Evolutionary conservation across 1,140 invertebrate species (phyloP).

Genomic region (Drosophila fuyamai): DNA sequence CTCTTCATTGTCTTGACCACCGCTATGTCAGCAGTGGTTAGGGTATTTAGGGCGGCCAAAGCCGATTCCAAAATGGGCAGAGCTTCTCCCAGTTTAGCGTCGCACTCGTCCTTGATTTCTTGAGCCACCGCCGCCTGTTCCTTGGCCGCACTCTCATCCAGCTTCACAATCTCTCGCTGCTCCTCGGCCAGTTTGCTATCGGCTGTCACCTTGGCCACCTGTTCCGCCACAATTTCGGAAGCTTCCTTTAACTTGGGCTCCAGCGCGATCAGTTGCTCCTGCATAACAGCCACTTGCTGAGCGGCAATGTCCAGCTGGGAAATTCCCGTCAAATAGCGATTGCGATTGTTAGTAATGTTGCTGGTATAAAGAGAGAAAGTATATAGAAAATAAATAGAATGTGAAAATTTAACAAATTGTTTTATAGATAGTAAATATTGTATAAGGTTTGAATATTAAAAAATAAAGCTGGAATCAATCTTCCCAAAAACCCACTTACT

Average conservation of each 20-base stretch:
- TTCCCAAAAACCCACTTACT: conserved; percentile 64
- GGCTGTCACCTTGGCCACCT: conserved; percentile 88
- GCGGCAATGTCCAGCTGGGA: conserved; percentile 94
- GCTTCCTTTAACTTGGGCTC: conserved; percentile 95
- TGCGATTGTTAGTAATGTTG: conserved; percentile 86
- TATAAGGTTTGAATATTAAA: too few species aligned
- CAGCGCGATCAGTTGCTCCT: conserved; percentile 92
- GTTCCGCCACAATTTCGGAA: conserved; percentile 87
- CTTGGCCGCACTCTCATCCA: conserved; percentile 89
- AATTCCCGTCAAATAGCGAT: conserved; percentile 94
- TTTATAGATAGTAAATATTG: too few species aligned
- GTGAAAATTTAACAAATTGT: too few species aligned
- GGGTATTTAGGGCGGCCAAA: conserved; percentile 94
- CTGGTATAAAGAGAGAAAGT: conserved; percentile 73
- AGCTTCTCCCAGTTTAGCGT: conserved; percentile 96
- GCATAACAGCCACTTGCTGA: conserved; percentile 93
- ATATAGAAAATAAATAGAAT: neutral
- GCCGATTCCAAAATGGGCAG: conserved; percentile 97
- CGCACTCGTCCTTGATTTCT: conserved; percentile 98
- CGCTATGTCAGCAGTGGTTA: conserved; percentile 96
- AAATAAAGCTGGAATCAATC: too few species aligned
- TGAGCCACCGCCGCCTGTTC: conserved; percentile 91
- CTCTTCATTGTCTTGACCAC: conserved; percentile 99
- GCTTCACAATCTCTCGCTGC: conserved; percentile 84
- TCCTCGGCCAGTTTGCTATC: conserved; percentile 89